Evolutionary conservation across 2,888 invertebrate genomes (phyloP), one percentile per base, ranked within the genome.

Genomic region (Vesta saturnalis): DNA sequence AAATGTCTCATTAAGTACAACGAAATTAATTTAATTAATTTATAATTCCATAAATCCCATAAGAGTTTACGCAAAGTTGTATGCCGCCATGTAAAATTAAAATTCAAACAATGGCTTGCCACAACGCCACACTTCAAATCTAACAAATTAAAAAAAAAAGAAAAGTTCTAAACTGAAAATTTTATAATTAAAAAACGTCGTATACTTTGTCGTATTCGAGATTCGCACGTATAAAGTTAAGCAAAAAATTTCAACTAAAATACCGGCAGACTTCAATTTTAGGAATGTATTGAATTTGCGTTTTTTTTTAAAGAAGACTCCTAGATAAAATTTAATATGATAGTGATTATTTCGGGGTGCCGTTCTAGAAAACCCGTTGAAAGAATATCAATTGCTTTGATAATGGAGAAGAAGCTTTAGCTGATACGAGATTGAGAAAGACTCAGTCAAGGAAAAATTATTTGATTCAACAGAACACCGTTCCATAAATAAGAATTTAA

Each of bases 361-460:
- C 43, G 43, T 14, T n/a, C 12, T 12, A 43, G 12, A 43, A 43
- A 49, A 16, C 49, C 55, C 19, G 54, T 39, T 52, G 54, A 61
- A 61, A 52, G 61, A 61, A 55, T 62, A 62, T 62, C 62, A 62
- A 62, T 54, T 62, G 43, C 43, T 16, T 14, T 14, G 62, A 62
- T 62, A 62, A 62, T 60, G 54, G 54, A 54, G 43, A 62, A 54
- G 55, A 43, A 46, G 62, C n/a, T 43, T 43, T 43, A 43, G 14
- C 62, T 62, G 54, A 62, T 30, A 54, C 54, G 43, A 62, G 55
- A 62, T 62, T 62, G 54, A 52, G 30, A 16, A 43, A 55, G 62
- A 54, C 15, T 21, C 62, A 55, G 54, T 23, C 62, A 62, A 21
- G 39, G 55, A 55, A 62, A 62, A 62, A 62, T 62, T 62, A 43